phyloP scores from a whole-genome alignment of 1,140 invertebrate species.

The Anoplolepis gracilipes region DNA sequence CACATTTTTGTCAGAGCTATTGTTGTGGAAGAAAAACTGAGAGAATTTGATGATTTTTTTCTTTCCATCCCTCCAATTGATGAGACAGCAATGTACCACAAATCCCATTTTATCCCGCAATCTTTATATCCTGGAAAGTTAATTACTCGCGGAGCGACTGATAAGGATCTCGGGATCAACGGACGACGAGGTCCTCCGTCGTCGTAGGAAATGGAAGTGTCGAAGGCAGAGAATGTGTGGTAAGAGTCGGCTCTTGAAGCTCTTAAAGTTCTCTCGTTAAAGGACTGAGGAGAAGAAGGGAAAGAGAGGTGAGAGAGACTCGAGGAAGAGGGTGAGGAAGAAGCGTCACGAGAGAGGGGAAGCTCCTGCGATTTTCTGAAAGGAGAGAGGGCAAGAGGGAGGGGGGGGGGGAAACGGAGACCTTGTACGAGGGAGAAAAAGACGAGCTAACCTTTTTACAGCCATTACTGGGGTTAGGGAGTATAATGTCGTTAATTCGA shows the following conservation, averaged over 20 bases:
- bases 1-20: background rate
- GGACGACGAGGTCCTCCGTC: background rate
- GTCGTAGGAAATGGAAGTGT: conserved; percentile 69
- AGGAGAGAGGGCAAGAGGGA: background rate
- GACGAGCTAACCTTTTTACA: conserved; percentile 73
- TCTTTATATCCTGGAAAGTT: conserved; percentile 72
- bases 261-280: conserved; percentile 60
- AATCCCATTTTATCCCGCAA: conserved; percentile 45
- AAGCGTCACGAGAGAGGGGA: conserved; percentile 24
- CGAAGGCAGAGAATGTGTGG: conserved; percentile 68
- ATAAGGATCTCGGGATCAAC: conserved; percentile 63
- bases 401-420: conserved; percentile 42
- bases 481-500: conserved; percentile 76
- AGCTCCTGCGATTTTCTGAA: conserved; percentile 55
- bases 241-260: conserved; percentile 30
- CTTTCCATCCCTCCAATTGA: background rate
- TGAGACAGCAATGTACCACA: conserved; percentile 26
- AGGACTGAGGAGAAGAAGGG: background rate
- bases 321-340: background rate
- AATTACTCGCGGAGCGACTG: conserved; percentile 68
- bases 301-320: background rate
- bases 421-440: conserved; percentile 48
- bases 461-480: conserved; percentile 71
- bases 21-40: background rate
- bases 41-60: background rate